A percentile compares a stretch with the other conserved stretches of the same genome.
Conservation (phyloP, 2,113 vertebrate genomes). For the Macquaria australasica region DNA sequence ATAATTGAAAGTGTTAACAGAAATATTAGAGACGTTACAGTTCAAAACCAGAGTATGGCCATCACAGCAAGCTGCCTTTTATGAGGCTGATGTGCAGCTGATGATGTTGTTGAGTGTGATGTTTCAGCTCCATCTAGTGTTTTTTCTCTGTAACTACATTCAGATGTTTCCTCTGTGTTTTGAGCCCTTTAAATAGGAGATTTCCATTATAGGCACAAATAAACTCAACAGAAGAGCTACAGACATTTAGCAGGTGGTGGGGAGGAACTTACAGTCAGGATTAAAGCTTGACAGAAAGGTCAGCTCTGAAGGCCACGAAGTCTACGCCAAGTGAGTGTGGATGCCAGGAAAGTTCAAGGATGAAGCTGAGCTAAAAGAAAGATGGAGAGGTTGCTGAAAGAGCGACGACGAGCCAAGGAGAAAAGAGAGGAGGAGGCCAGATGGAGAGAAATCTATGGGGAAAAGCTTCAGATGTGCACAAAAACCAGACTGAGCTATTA, state of each 20-base stretch:
- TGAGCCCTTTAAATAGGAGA: not conserved
- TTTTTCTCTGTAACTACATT: not conserved
- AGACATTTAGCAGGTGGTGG: not conserved
- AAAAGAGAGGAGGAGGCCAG: not conserved
- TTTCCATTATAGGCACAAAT: not conserved
- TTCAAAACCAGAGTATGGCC: no score
- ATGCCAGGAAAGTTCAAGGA: not conserved
- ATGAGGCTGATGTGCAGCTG: not conserved
- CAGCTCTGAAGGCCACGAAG: not conserved
- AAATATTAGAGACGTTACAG: no score
- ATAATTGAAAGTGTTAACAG: not conserved
- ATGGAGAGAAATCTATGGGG: not conserved
- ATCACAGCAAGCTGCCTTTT: no score
- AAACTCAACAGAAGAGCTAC: not conserved
- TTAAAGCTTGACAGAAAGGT: not conserved
- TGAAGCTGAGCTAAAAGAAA: not conserved
- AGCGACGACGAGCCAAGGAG: not conserved
- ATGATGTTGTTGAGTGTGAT: not conserved
- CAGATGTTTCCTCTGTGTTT: not conserved
- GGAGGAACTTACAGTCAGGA: no score
- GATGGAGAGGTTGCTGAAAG: not conserved
- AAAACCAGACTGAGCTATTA: not conserved
- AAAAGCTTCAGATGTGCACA: not conserved
- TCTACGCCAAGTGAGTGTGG: not conserved
- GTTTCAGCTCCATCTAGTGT: constrained; percentile 59